Evolutionary conservation across 1,140 invertebrate species (phyloP), one percentile per base, ranked within the genome.

Genomic region (Metopolophium dirhodum): DNA sequence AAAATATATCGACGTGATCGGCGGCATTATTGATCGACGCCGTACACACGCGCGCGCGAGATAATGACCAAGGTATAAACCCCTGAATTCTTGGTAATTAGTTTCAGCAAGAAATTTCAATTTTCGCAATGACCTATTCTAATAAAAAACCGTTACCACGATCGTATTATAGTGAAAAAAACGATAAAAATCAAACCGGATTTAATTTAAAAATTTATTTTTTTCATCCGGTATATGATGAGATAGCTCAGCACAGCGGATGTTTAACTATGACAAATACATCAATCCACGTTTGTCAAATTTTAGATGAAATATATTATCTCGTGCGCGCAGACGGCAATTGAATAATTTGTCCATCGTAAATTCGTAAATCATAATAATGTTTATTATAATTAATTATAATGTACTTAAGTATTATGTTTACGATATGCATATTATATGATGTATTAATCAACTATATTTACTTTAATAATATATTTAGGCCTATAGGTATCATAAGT

Each of bases 51-150:
- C 11, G 23, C 37, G 22, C 23, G 83, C 23, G 83, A 85, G 61
- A 77, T 77, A 77, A 41, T 85, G 41, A 45, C 37, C 23, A 85
- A 41, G 1, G 8, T 41, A 41, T 41, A 41, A 85, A 45, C 37
- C 37, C 37, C 41, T 41, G 8, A 47, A 37, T 88, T 54, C 49
- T n/a, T 54, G 30, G 41, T 90, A 90, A 90, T 90, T 90, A 68
- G 89, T 61, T 68, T 41, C 1, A 14, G 45, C n/a, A n/a, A 57
- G 35, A 68, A 90, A 61, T 68, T 61, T 41, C 26, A 45, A 45
- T 90, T 90, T 90, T 45, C 26, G 54, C 89, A 61, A 45, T 41
- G 54, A 90, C 89, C 54, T 90, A 41, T 90, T 90, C 89, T 90
- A 68, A 90, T 68, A 90, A 45, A 90, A 57, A 90, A 41, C 89